Evolutionary conservation across 1,140 invertebrate species (phyloP).

Genomic region (Saccostrea echinata): DNA sequence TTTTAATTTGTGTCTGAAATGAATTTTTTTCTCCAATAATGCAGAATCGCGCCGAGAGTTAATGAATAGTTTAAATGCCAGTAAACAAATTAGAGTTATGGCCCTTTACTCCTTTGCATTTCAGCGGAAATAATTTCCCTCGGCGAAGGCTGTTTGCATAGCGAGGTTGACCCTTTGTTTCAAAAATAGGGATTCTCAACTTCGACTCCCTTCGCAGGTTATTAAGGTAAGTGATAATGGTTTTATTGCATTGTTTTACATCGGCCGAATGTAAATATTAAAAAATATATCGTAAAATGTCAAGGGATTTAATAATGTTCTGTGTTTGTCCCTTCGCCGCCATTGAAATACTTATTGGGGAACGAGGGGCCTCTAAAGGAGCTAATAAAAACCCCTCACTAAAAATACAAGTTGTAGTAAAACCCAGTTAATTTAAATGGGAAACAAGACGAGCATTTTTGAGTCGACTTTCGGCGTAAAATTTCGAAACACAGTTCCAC

Average conservation of each 20-base stretch:
- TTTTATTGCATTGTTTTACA: neutral
- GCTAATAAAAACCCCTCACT: neutral
- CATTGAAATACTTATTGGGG: slow-evolving; percentile 29
- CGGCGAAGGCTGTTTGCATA: neutral
- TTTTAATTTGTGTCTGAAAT: no score
- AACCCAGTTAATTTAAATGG: no score
- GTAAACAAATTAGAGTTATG: slow-evolving; percentile 1
- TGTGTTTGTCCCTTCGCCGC: slow-evolving; percentile 23
- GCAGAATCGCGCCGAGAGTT: no score
- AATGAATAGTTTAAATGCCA: no score
- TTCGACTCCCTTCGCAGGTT: neutral
- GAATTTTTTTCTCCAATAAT: no score
- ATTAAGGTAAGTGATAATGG: neutral
- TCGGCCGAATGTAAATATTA: neutral
- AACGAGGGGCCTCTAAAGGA: slow-evolving; percentile 23
- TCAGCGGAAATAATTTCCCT: slow-evolving; percentile 36
- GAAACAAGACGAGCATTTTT: no score
- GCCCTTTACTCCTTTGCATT: slow-evolving; percentile 11
- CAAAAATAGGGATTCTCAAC: neutral
- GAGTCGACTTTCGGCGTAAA: no score
- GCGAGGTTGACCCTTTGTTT: slow-evolving; percentile 30
- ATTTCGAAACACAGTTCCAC: neutral
- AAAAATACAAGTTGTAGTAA: neutral
- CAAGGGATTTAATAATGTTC: neutral
- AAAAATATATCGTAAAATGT: neutral